These are phyloP conservation scores for Diachasmimorpha longicaudata DNA, from an alignment of 1,140 invertebrate genomes.

Conservation along the genomic window DNA sequence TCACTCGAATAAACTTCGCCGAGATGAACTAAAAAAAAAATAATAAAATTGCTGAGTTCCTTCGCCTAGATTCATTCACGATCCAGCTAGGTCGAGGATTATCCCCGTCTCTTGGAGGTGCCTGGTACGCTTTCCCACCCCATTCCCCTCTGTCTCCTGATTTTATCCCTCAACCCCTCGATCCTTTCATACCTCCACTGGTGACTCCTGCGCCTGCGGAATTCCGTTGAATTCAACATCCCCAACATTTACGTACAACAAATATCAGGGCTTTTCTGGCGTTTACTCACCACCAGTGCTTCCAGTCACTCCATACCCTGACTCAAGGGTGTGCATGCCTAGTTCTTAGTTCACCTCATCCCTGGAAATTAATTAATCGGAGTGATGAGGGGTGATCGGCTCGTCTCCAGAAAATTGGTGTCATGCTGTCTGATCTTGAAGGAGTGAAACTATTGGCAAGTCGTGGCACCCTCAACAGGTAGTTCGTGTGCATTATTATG, in stretches of 20 bases:
- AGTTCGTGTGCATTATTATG: neutral
- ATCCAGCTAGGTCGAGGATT: neutral
- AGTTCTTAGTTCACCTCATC: neutral
- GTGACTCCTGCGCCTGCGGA: conserved; percentile 17
- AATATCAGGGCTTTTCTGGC: conserved; percentile 5
- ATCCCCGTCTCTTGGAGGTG: neutral
- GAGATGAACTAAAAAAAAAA: neutral
- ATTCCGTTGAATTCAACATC: neutral
- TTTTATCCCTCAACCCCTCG: conserved; percentile 16
- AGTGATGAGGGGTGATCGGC: neutral
- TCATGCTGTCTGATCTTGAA: neutral
- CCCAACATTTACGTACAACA: neutral
- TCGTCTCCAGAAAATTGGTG: neutral
- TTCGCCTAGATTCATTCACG: conserved; percentile 21
- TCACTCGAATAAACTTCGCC: neutral
- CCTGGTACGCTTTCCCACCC: conserved; percentile 25
- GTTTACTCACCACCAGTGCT: neutral
- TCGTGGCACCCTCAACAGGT: neutral
- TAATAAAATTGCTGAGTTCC: neutral
- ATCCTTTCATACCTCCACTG: neutral
- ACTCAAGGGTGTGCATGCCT: conserved; percentile 4
- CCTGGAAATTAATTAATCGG: neutral
- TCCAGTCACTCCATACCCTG: neutral
- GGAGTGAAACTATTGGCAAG: neutral
- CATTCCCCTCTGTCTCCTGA: conserved; percentile 15